Conservation (phyloP, 2,113 vertebrate genomes). For the Montifringilla adamsi region DNA sequence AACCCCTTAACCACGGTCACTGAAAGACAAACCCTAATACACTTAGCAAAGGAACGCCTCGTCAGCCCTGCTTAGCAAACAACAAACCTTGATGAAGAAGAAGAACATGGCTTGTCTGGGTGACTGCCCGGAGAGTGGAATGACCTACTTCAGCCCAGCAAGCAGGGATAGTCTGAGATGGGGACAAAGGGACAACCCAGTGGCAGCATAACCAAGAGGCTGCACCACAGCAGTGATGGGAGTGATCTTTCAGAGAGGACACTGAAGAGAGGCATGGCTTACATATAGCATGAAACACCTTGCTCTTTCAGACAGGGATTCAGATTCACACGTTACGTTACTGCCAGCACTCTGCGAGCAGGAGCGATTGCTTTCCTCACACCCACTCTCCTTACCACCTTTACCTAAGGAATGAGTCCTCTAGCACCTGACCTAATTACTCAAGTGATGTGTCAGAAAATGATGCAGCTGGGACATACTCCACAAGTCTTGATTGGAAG, state of each 20-base stretch:
- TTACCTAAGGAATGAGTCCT: neutral
- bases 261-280: neutral
- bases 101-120: conserved; percentile 18
- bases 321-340: neutral
- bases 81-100: conserved; percentile 39
- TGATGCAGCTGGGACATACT: neutral
- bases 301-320: neutral
- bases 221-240: neutral
- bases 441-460: neutral
- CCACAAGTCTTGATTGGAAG: conserved; percentile 10
- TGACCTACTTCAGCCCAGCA: conserved; percentile 41
- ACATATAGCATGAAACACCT: neutral
- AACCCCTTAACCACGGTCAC: neutral
- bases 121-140: neutral
- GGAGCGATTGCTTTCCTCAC: neutral
- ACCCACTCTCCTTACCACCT: neutral
- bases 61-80: neutral
- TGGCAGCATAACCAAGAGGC: neutral
- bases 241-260: neutral
- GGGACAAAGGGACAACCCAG: neutral
- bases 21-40: neutral
- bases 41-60: neutral
- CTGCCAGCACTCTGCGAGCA: neutral
- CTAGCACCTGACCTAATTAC: neutral
- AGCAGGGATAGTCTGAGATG: neutral